Conservation (phyloP, 2,797 vertebrate genomes). For the Pantherophis vulpinus region DNA sequence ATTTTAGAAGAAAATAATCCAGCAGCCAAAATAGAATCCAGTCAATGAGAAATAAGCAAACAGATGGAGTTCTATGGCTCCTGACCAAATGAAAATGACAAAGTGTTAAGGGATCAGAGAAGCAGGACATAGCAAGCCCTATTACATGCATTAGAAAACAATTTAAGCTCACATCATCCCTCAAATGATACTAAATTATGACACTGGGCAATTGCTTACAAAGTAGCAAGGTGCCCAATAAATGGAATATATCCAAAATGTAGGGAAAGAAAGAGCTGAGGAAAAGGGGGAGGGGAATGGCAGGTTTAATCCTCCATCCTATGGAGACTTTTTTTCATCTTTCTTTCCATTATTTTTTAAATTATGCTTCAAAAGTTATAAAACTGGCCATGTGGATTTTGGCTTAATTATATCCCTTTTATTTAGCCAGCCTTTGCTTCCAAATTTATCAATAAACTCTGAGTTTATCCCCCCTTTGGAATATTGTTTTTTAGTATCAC, state of each 20-base stretch:
- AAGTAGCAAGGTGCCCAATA: neutral
- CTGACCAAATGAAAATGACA: conserved; percentile 10
- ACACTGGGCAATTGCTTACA: conserved; percentile 4
- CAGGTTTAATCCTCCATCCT: neutral
- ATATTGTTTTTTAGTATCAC: no score
- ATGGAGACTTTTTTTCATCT: neutral
- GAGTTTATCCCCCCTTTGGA: neutral
- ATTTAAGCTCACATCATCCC: neutral
- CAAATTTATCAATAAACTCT: neutral
- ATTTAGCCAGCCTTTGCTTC: neutral
- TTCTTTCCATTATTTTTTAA: neutral
- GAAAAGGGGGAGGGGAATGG: no score
- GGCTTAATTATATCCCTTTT: neutral
- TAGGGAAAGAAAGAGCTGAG: neutral
- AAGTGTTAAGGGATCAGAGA: neutral
- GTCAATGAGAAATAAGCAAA: neutral
- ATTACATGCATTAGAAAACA: conserved; percentile 47
- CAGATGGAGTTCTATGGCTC: neutral
- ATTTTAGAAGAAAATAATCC: neutral
- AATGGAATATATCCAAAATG: neutral
- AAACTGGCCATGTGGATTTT: neutral
- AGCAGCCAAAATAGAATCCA: neutral
- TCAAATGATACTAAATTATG: conserved; percentile 10
- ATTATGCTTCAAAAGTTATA: neutral
- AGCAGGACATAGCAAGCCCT: neutral